A percentile compares a stretch with the other conserved stretches of the same genome.
phyloP scores from a whole-genome alignment of 1,140 invertebrate genomes.

The Ceratitis capitata region DNA sequence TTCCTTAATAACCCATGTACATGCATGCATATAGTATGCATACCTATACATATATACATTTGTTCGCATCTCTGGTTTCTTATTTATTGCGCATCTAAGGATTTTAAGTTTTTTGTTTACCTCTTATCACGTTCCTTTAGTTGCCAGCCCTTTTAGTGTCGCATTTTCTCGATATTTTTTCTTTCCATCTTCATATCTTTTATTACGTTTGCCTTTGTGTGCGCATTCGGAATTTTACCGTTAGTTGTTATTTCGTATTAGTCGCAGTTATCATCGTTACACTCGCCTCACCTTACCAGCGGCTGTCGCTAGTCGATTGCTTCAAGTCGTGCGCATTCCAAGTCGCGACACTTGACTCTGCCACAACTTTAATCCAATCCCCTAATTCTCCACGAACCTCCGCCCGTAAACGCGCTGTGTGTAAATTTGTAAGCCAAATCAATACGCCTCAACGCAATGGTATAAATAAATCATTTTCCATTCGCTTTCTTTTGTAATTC shows the following conservation, averaged over 20 bases:
- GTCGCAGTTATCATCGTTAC: background rate
- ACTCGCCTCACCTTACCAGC: background rate
- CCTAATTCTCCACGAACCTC: background rate
- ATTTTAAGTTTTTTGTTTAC: background rate
- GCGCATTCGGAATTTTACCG: background rate
- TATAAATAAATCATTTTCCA: slow-evolving; percentile 35
- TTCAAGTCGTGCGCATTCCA: background rate
- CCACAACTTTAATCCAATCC: background rate
- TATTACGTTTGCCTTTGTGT: background rate
- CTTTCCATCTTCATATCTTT: background rate
- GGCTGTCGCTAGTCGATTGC: no score
- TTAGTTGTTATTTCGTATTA: background rate
- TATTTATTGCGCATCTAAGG: background rate
- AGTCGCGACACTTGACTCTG: background rate
- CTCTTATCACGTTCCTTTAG: background rate
- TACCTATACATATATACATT: background rate
- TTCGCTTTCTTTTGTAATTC: background rate
- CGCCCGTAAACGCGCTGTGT: background rate
- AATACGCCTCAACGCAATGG: background rate
- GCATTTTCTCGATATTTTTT: background rate
- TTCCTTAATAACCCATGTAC: background rate
- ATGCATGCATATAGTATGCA: background rate
- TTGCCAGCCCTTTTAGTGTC: background rate
- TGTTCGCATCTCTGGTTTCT: background rate
- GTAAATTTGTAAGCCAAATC: background rate